A percentile compares a stretch with the other conserved stretches of the same genome.
phyloP scores from a whole-genome alignment of 2,888 invertebrate species.

The Eupithecia abbreviata region DNA sequence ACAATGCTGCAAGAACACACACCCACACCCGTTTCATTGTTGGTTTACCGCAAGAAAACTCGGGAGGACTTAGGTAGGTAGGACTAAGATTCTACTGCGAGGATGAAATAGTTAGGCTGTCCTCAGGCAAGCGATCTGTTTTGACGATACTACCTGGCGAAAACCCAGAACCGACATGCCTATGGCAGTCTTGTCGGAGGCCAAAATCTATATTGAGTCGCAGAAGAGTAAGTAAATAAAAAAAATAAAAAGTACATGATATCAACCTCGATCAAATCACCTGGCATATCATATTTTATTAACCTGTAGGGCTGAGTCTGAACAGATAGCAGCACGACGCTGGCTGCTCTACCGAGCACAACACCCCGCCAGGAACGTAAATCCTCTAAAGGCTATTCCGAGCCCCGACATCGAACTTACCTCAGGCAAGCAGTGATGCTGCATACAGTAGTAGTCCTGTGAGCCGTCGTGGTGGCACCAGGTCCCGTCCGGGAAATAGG shows the following conservation, averaged over 20 bases:
- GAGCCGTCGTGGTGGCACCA: slow-evolving; percentile 89
- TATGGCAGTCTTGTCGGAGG: background rate
- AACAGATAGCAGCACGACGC: too few relatives aligned
- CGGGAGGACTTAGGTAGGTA: background rate
- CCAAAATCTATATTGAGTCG: background rate
- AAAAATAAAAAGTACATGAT: too few relatives aligned
- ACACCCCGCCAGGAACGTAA: too few relatives aligned
- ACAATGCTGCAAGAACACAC: background rate
- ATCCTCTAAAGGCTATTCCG: too few relatives aligned
- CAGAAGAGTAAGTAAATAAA: background rate
- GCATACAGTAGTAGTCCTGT: slow-evolving; percentile 88
- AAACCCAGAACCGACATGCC: too few relatives aligned
- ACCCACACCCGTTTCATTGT: background rate
- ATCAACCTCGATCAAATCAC: too few relatives aligned
- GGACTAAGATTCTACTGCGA: background rate
- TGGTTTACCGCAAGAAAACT: background rate
- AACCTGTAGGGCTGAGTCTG: too few relatives aligned
- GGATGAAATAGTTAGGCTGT: background rate
- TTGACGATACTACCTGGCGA: background rate
- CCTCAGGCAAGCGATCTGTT: background rate
- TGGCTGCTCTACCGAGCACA: too few relatives aligned
- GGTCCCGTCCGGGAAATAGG: slow-evolving; percentile 92
- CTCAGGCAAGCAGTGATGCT: slow-evolving; percentile 89
- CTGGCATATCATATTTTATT: too few relatives aligned
- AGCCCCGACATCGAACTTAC: background rate